Evolutionary conservation across 2,888 invertebrate genomes (phyloP), one percentile per base, ranked within the genome.

Genomic region (Synanthedon vespiformis): DNA sequence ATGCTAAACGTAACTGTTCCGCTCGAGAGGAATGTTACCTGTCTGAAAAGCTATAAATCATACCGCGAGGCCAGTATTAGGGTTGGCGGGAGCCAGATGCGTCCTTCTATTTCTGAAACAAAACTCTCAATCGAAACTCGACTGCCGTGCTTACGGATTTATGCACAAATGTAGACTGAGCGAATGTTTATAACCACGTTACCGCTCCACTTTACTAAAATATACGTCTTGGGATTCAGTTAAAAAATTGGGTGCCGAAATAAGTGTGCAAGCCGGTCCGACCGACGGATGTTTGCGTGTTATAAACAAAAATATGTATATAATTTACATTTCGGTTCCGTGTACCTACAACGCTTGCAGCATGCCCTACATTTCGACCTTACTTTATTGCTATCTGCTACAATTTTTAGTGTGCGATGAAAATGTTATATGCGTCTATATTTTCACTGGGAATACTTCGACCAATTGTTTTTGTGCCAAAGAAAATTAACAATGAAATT

Each of bases 211-310:
- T 76, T 80, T 73, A 79, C 80, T 54, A 68, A 80, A 77, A 79
- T 78, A 81, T 65, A 67, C 72, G 67, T 63, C 61, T 65, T 61
- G 67, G 68, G 67, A 73, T 72, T 65, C 67, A 67, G 56, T 67
- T 74, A 73, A 80, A 80, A 80, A 81, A 80, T 77, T 70, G 64
- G 65, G 75, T 79, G 82, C 62, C 74, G 78, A 80, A 80, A 77
- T 61, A 67, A 57, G 68, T 67, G 64, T 67, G 70, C 81, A 77
- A 61, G 60, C 68, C 57, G 59, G 8, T 55, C 57, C 55, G 57
- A 14, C 55, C 60, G 68, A 67, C 68, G 67, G 69, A 70, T 77
- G 77, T 75, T 79, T 80, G 70, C 71, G 59, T 70, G 8, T 34
- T 34, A 67, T 67, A 67, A 65, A 68, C 60, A 68, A 67, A 72